A percentile compares a stretch with the other conserved stretches of the same genome.
These are phyloP conservation scores for Bombycilla garrulus DNA, from an alignment of 2,113 vertebrate species.

Conservation along the genomic window DNA sequence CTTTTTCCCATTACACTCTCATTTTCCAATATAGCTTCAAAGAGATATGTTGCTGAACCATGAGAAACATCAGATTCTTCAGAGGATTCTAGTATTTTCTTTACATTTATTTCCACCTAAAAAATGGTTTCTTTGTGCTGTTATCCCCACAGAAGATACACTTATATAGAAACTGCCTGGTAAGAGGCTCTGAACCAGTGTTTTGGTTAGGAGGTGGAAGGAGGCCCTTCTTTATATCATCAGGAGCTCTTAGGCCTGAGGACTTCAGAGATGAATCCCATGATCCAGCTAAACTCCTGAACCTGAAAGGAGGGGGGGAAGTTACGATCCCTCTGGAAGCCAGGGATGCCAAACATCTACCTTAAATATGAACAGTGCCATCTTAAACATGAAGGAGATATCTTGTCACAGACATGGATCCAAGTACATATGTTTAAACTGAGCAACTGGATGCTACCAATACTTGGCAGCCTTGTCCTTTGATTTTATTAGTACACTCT, in stretches of 20 bases:
- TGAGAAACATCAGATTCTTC: neutral
- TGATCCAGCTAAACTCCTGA: neutral
- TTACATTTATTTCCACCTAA: neutral
- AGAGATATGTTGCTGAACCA: neutral
- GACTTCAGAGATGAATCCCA: neutral
- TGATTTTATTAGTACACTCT: neutral
- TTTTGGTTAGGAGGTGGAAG: neutral
- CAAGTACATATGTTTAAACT: neutral
- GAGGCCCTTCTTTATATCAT: neutral
- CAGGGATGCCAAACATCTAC: neutral
- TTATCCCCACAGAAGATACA: neutral
- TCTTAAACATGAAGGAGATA: neutral
- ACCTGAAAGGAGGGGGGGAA: neutral
- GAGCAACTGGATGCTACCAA: neutral
- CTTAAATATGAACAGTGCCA: neutral
- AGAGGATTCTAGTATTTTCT: neutral
- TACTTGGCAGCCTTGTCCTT: neutral
- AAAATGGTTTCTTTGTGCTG: neutral
- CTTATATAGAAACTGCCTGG: neutral
- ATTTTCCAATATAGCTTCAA: neutral
- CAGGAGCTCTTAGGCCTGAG: neutral
- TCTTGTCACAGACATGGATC: fast-evolving
- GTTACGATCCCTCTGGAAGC: neutral
- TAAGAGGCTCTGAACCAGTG: neutral
- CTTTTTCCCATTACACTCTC: neutral